Evolutionary conservation across 2,113 vertebrate genomes (phyloP), one percentile per base, ranked within the genome.

Genomic region (Eclectus roratus): DNA sequence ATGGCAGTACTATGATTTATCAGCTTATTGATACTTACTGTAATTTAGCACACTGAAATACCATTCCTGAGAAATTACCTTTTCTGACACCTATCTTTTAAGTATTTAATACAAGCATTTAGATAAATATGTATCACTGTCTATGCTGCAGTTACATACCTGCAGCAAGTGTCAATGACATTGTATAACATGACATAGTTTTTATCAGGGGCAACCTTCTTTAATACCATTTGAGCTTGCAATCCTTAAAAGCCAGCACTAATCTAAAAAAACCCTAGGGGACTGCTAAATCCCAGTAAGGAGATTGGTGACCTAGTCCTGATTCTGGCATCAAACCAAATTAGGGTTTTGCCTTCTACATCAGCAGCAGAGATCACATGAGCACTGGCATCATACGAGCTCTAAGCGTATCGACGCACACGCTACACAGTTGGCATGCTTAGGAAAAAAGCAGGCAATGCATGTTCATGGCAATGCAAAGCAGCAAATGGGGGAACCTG

Each of bases 231-330:
- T 90, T 93, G 85, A 96, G 93, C 89, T 84, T 52, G 47, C 92
- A 97, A 96, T 96, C 93, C 89, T 52, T 83, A 95, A 94, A 94
- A 97, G 91, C 86, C 90, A 96, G 73, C 70, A 89, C 84, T 98
- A 98, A 98, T 98, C 97, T 96, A 96, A 95, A 92, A 95, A 93
- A 70, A 85, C 46, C 81, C 65, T 69, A 64, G 28, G 46, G 90
- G 46, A 82, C 81, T 82, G 88, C 87, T 97, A 97, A 97, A 94
- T 89, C 94, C 92, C 80, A 84, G 82, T 96, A 96, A 98, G 97
- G 95, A 96, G 96, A 97, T 97, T 97, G 94, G 95, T 97, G 92
- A 95, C 94, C 95, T 87, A 93, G 88, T 94, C 92, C 83, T 11
- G 0, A 61, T 66, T 93, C 60, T 94, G 95, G 95, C 94, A 85